Evolutionary conservation across 2,113 vertebrate species (phyloP), one percentile per base, ranked within the genome.

Genomic region (Centropus bengalensis): DNA sequence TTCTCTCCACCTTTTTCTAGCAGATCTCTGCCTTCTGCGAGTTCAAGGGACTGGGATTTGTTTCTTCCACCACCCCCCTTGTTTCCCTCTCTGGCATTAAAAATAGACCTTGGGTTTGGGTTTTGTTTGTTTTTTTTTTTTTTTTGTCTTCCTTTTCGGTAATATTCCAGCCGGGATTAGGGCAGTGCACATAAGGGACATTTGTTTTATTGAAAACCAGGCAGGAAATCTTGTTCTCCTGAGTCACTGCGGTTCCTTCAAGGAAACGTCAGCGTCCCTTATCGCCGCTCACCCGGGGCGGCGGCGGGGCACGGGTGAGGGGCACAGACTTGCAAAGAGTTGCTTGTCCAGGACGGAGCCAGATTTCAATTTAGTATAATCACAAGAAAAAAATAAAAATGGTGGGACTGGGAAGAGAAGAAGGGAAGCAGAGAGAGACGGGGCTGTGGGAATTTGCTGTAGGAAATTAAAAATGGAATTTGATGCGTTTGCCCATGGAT

Each of bases 221-320:
- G 96, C 97, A 98, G 98, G 98, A 98, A 98, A 97, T 96, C 96
- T 97, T 87, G 82, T 96, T 96, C 87, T 83, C 96, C 94, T 97
- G 97, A 98, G 96, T 98, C 97, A 98, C 95, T 79, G 93, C 76
- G 95, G 89, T 96, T 96, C 95, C 97, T 96, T 90, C 87, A 95
- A 93, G 97, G 94, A 96, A 96, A 96, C 94, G 96, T 87, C 97
- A 96, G 96, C 88, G 64, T 9, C 82, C 64, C 81, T 95, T 96
- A 74, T 33, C 94, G 64, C 47, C 47, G 21, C 62, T 91, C 86
- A 24, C 63, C 64, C 62, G 78, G 40, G 92, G 74, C 84, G 32
- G 75, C 84, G 32, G 75, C 36, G 32, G 71, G 45, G 26, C 32
- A 40, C 14, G 40, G 9, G 47, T 8, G 47, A 21, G 20, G 47